Evolutionary conservation across 2,888 invertebrate genomes (phyloP).

Genomic region (Drosophila paracracens): DNA sequence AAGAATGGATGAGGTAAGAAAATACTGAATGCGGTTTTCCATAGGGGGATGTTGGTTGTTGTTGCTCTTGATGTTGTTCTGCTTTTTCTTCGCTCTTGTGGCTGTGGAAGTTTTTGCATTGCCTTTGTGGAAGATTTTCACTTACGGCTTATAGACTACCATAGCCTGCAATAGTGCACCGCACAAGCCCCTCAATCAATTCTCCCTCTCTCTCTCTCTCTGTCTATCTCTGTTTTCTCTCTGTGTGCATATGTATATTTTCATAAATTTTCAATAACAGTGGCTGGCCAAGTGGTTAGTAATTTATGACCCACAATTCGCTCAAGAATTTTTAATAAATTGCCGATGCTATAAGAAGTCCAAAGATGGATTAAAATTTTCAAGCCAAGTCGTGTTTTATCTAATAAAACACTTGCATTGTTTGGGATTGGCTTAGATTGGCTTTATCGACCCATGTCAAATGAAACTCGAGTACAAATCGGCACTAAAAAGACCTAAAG

Average conservation of each 20-base stretch:
- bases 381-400: not conserved
- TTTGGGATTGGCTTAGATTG: not conserved
- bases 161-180: conserved; percentile 51
- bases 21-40: conserved; percentile 5
- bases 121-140: conserved; percentile 51
- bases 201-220: not conserved
- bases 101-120: conserved; percentile 37
- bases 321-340: conserved; percentile 59
- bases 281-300: conserved; percentile 36
- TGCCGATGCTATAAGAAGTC: conserved; percentile 31
- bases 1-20: not conserved
- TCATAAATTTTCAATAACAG: conserved; percentile 69
- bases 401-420: not conserved
- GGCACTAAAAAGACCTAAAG: not conserved
- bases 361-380: conserved; percentile 5
- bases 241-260: conserved; percentile 28
- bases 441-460: not conserved
- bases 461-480: not conserved
- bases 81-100: not conserved
- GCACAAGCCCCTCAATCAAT: conserved; percentile 20
- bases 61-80: conserved; percentile 6
- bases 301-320: conserved; percentile 55
- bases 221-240: not conserved
- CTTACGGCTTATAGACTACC: conserved; percentile 57
- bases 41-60: conserved; percentile 7